Conservation (phyloP, 64 coral and sea anemone species). For the Orbicella faveolata region DNA sequence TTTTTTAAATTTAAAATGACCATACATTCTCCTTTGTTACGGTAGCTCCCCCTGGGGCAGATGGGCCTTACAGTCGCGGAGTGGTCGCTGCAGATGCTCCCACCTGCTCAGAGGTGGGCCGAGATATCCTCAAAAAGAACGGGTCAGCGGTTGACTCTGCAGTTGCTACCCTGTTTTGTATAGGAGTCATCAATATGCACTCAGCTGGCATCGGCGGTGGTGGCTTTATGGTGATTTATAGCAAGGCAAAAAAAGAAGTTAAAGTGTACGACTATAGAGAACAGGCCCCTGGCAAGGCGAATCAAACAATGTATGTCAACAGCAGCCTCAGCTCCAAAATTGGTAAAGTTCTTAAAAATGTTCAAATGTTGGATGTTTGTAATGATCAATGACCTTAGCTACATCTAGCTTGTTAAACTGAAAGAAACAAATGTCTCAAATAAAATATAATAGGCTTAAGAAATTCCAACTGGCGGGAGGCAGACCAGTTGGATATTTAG, state of each 20-base stretch:
- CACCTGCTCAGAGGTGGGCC: conserved; percentile 76
- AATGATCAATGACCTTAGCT: no score
- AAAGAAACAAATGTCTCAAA: no score
- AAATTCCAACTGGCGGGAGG: no score
- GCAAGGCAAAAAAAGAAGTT: not conserved
- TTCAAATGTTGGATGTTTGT: no score
- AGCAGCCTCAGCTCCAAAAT: conserved; percentile 22
- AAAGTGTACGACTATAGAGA: conserved; percentile 85
- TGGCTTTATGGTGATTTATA: conserved; percentile 89
- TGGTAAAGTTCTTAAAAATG: conserved; percentile 31
- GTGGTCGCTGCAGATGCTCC: conserved; percentile 85
- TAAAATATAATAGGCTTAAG: no score
- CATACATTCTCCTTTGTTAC: not conserved
- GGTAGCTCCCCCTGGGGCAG: conserved; percentile 29
- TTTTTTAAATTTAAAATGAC: not conserved
- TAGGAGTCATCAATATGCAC: conserved; percentile 95
- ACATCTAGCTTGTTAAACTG: no score
- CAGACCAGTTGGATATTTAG: no score
- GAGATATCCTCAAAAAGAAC: conserved; percentile 84
- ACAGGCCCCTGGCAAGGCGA: conserved; percentile 61
- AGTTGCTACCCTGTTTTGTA: conserved; percentile 79
- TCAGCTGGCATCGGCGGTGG: conserved; percentile 94
- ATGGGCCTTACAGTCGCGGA: conserved; percentile 71
- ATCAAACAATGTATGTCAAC: conserved; percentile 71
- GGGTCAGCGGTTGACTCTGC: conserved; percentile 90